A percentile compares a stretch with the other conserved stretches of the same genome.
These are phyloP conservation scores for Agapostemon virescens DNA, from an alignment of 2,888 invertebrate genomes.

Conservation along the genomic window DNA sequence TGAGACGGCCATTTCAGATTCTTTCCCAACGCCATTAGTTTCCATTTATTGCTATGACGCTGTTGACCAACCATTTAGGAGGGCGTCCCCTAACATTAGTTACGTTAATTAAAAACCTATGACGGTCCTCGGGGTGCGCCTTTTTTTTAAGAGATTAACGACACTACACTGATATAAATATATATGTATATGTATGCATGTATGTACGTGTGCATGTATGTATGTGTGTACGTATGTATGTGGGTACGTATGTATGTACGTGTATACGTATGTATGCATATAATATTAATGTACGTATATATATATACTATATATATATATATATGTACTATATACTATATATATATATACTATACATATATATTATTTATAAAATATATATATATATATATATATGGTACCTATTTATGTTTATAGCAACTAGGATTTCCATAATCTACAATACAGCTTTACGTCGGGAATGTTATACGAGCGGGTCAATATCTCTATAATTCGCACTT, in stretches of 20 bases:
- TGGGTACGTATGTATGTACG: conserved; percentile 42
- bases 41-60: conserved; percentile 51
- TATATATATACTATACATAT: conserved; percentile 61
- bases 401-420: conserved; percentile 54
- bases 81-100: conserved; percentile 58
- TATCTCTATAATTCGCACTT: conserved; percentile 65
- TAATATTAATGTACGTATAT: neutral
- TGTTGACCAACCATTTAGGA: conserved; percentile 39
- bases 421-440: conserved; percentile 61
- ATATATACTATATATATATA: conserved; percentile 48
- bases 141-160: conserved; percentile 59
- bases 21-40: conserved; percentile 14
- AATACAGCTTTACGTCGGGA: conserved; percentile 56
- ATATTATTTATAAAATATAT: conserved; percentile 56
- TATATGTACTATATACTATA: conserved; percentile 52
- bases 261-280: conserved; percentile 5
- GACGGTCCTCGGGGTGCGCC: conserved; percentile 49
- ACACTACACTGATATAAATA: conserved; percentile 66
- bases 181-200: conserved; percentile 46
- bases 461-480: conserved; percentile 64
- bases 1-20: neutral
- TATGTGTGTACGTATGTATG: too few relatives aligned
- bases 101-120: conserved; percentile 63
- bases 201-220: conserved; percentile 30
- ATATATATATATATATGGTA: conserved; percentile 58